A percentile compares a stretch with the other conserved stretches of the same genome.
These are phyloP conservation scores for Pelobates fuscus DNA, from an alignment of 2,113 vertebrate species.

Conservation along the genomic window DNA sequence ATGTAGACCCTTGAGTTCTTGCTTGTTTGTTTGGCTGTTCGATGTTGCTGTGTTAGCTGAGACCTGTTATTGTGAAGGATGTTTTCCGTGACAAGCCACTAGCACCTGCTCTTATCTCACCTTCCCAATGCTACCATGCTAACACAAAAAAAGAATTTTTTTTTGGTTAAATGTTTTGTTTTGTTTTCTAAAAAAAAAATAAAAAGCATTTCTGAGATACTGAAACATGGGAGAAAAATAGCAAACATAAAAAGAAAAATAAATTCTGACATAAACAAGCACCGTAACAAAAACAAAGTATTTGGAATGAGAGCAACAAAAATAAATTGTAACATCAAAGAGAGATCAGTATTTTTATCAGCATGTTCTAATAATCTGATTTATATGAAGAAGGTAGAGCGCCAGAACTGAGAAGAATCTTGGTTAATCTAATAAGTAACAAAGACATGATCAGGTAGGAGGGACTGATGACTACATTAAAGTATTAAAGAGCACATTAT, in stretches of 20 bases:
- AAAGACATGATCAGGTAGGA: no score
- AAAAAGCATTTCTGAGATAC: neutral
- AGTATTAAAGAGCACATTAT: no score
- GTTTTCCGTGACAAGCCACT: neutral
- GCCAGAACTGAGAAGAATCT: no score
- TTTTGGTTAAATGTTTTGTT: no score
- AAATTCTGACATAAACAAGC: neutral
- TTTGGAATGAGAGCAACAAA: neutral
- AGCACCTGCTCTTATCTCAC: slow-evolving; percentile 7
- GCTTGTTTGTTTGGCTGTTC: neutral
- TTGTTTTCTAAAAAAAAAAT: neutral
- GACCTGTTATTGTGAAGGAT: neutral
- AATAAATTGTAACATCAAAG: neutral
- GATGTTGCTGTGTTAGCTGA: neutral
- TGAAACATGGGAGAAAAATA: neutral
- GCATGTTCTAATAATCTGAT: neutral
- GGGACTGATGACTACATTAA: no score
- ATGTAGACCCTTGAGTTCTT: neutral
- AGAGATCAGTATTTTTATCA: neutral
- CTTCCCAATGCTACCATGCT: slow-evolving; percentile 1
- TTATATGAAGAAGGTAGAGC: no score
- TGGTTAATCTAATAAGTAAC: no score
- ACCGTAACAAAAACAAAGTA: neutral
- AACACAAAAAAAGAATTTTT: neutral
- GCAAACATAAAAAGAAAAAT: neutral